A percentile compares a stretch with the other conserved stretches of the same genome.
These are phyloP conservation scores for Papilio elwesi DNA, from an alignment of 2,888 invertebrate species.

Conservation along the genomic window DNA sequence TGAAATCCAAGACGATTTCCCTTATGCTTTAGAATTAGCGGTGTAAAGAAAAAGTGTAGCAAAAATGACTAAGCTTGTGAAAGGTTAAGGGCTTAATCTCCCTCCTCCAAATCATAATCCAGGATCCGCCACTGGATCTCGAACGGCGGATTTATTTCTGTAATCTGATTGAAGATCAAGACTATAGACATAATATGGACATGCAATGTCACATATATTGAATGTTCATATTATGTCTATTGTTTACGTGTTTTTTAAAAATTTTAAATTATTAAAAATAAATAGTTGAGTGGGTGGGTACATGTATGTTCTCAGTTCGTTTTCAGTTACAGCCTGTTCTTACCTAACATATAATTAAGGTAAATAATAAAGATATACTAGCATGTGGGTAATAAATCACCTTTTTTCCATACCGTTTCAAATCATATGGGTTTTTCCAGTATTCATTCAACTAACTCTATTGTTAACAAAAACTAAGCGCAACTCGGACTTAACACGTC, in stretches of 20 bases:
- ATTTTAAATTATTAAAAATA: background rate
- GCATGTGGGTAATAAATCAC: constrained; percentile 33
- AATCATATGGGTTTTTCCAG: constrained; percentile 27
- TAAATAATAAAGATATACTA: background rate
- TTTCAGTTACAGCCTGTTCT: background rate
- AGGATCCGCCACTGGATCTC: no score
- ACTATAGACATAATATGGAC: no score
- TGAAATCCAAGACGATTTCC: background rate
- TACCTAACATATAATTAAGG: background rate
- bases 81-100: no score
- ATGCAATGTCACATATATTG: no score
- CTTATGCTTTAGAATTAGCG: no score
- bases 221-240: no score
- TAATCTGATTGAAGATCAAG: no score
- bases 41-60: background rate
- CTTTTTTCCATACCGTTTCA: constrained; percentile 13
- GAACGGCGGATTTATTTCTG: no score
- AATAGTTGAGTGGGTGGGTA: background rate
- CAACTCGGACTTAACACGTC: background rate
- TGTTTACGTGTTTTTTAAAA: no score
- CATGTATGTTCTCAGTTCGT: background rate
- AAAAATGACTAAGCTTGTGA: background rate
- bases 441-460: constrained; percentile 7
- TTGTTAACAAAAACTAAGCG: constrained; percentile 23
- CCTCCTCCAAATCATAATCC: no score